Base-by-base conservation (phyloP, 1,140 invertebrate species). In the Brachionus asplanchnoidis region DNA sequence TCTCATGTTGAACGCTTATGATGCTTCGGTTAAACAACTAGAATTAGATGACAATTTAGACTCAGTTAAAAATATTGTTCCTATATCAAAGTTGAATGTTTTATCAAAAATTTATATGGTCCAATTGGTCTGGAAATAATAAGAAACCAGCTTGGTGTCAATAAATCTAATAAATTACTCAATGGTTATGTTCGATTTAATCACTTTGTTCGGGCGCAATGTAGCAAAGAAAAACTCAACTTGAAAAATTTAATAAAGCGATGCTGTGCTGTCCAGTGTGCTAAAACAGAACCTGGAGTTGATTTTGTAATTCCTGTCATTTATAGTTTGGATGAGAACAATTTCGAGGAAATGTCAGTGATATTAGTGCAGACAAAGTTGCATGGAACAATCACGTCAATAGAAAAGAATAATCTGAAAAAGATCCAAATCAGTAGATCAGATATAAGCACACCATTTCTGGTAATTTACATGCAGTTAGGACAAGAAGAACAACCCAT, bases 121-220 rank as follows among this genome's bases (percentile, higher is more conserved):
- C 23, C 1, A 68, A 40, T 36, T 73, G 28, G n/a, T 14, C 8
- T 36, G 17, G 68, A 40, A 2, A n/a, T 17, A 42, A 73, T 73
- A 40, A 73, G 1, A 32, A 14, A 32, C 0, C 68, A 73, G 32
- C 68, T 36, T 40, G n/a, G 8, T 4, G 1, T n/a, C 4, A n/a
- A 73, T n/a, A 1, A 42, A 36, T 32, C 32, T 36, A 17, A 40
- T 1, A 73, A 40, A 17, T 20, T 73, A 40, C 32, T 73, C n/a
- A 73, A 73, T 73, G 68, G 68, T 5, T 73, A 42, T 40, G 68
- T 73, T 40, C 68, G 68, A 36, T 73, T 73, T 40, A 73, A 73
- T 40, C 68, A 73, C 17, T 73, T 36, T 40, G 68, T 73, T 40
- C 68, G 26, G 12, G 26, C 68, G 1, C 7, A 73, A 73, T 32